A percentile compares a stretch with the other conserved stretches of the same genome.
Conservation (phyloP, 1,140 invertebrate genomes). For the Meloidogyne hapla region DNA sequence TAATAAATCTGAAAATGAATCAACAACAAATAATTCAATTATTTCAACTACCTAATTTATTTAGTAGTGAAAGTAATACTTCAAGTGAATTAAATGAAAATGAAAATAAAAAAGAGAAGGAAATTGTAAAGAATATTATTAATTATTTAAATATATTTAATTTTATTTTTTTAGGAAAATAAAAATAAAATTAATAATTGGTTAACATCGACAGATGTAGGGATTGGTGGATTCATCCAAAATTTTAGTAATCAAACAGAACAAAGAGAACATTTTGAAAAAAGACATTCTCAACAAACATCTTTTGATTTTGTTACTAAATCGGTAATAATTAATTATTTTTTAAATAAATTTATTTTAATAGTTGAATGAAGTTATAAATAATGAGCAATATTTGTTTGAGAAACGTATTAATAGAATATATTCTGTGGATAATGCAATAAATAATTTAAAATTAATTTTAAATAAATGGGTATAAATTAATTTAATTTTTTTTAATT, state of each 20-base stretch:
- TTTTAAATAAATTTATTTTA: neutral
- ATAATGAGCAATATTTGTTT: slow-evolving; percentile 10
- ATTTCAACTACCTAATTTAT: neutral
- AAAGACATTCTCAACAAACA: neutral
- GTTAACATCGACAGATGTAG: neutral
- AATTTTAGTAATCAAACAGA: no score
- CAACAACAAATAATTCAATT: neutral
- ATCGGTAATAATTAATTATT: neutral
- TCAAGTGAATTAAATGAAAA: neutral
- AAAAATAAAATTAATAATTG: slow-evolving; percentile 3
- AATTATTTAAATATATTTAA: neutral
- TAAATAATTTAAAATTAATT: slow-evolving; percentile 7
- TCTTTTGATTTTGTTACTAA: neutral
- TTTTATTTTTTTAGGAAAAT: slow-evolving; percentile 1
- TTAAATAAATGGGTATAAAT: slow-evolving; percentile 24
- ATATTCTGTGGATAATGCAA: neutral
- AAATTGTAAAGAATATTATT: slow-evolving; percentile 1
- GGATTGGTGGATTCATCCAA: neutral
- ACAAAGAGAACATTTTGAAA: no score
- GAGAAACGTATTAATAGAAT: neutral
- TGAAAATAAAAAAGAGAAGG: neutral
- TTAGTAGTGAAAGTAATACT: neutral
- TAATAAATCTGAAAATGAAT: neutral
- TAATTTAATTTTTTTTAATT: neutral
- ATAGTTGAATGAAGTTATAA: neutral